These are phyloP conservation scores for Disparrhopalites patrizii DNA, from an alignment of 2,888 invertebrate species.

Conservation along the genomic window DNA sequence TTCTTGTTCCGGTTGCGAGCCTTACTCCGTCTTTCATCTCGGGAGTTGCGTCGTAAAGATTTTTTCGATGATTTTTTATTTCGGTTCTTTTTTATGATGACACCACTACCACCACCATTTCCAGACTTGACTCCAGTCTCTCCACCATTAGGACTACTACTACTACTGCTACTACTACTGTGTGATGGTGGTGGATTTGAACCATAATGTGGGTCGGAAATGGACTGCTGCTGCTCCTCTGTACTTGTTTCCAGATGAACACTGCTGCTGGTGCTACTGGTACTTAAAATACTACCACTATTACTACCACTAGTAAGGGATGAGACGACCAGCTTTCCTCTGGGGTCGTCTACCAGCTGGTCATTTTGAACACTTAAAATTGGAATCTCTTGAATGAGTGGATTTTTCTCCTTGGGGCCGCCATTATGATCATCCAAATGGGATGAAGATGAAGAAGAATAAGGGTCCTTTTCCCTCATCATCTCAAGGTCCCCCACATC, in stretches of 20 bases:
- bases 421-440: conserved; percentile 10
- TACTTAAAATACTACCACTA: too few relatives aligned
- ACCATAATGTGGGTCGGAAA: conserved; percentile 3
- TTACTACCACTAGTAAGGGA: too few relatives aligned
- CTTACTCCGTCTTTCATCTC: conserved; percentile 33
- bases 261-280: conserved; percentile 19
- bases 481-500: background rate
- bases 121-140: conserved; percentile 1
- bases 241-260: conserved; percentile 17
- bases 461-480: background rate
- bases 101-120: conserved; percentile 1
- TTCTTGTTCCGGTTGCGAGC: conserved; percentile 31
- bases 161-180: background rate
- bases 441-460: background rate
- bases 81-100: conserved; percentile 16
- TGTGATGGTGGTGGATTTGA: background rate
- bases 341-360: conserved; percentile 26
- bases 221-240: conserved; percentile 1
- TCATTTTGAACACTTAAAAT: conserved; percentile 28
- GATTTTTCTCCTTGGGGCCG: conserved; percentile 23
- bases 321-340: too few relatives aligned
- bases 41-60: conserved; percentile 30
- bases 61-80: conserved; percentile 22
- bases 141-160: background rate
- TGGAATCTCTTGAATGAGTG: conserved; percentile 22